Evolutionary conservation across 2,888 invertebrate genomes (phyloP).

Genomic region (Acrobasis suavella): DNA sequence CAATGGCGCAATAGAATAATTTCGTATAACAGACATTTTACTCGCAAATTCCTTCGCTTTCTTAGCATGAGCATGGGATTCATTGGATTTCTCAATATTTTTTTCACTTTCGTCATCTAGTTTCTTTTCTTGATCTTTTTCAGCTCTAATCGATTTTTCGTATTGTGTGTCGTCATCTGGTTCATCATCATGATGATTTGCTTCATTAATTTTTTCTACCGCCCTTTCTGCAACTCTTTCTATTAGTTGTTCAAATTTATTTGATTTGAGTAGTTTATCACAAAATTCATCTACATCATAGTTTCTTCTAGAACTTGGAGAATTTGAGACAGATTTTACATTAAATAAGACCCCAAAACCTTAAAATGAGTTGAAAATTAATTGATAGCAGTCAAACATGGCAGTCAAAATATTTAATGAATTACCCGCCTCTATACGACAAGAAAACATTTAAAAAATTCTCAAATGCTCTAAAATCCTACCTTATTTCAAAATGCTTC

Average conservation of each 20-base stretch:
- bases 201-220: background rate
- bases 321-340: background rate
- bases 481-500: no score
- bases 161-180: background rate
- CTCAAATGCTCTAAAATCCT: no score
- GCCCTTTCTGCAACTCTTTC: conserved; percentile 15
- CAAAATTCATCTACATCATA: conserved; percentile 18
- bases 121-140: background rate
- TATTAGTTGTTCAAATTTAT: conserved; percentile 9
- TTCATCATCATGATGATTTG: background rate
- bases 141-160: background rate
- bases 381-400: no score
- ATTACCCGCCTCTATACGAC: no score
- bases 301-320: conserved; percentile 1
- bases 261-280: conserved; percentile 10
- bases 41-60: background rate
- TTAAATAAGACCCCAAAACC: conserved; percentile 2
- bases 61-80: background rate
- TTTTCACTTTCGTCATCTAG: background rate
- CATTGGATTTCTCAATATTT: background rate
- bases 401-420: no score
- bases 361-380: background rate
- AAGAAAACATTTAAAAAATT: no score
- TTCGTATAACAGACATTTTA: background rate
- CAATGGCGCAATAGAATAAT: conserved; percentile 10